Evolutionary conservation across 2,113 vertebrate species (phyloP).

Genomic region (Nyctibius bracteatus): DNA sequence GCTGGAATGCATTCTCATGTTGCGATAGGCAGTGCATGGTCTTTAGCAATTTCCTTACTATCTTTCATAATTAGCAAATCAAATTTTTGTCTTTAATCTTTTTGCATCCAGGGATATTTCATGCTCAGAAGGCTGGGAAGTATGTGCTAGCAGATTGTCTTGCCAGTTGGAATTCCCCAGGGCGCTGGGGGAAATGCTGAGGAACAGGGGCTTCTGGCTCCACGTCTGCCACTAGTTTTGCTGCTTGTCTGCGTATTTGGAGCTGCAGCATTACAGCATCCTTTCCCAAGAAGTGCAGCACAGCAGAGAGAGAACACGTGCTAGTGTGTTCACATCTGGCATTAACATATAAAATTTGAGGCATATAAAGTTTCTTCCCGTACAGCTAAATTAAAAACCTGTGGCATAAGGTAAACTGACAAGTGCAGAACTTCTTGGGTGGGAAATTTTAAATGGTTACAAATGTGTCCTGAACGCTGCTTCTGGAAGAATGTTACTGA

Average conservation of each 20-base stretch:
- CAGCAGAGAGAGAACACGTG: not conserved
- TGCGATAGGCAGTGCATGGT: not conserved
- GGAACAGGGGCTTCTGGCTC: not conserved
- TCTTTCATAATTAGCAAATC: slow-evolving; percentile 23
- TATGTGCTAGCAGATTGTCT: not conserved
- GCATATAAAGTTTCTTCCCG: slow-evolving; percentile 18
- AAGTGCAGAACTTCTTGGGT: slow-evolving; percentile 51
- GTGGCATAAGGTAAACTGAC: slow-evolving; percentile 57
- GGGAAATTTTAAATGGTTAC: slow-evolving; percentile 50
- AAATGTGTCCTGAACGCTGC: slow-evolving; percentile 23
- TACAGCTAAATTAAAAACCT: slow-evolving; percentile 60
- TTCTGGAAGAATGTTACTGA: not conserved
- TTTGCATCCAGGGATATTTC: not conserved
- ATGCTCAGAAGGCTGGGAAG: not conserved
- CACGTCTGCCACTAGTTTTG: not conserved
- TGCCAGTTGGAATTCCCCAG: not conserved
- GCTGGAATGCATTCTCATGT: not conserved
- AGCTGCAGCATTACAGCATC: not conserved
- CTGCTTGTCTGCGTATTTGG: not conserved
- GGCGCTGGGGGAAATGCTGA: not conserved
- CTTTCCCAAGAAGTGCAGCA: not conserved
- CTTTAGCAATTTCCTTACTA: not conserved
- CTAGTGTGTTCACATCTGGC: slow-evolving; percentile 39
- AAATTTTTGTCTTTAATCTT: slow-evolving; percentile 21
- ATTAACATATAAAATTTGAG: slow-evolving; percentile 40